Base-by-base conservation (phyloP, 2,113 vertebrate species). In the Cyprinus carpio region DNA sequence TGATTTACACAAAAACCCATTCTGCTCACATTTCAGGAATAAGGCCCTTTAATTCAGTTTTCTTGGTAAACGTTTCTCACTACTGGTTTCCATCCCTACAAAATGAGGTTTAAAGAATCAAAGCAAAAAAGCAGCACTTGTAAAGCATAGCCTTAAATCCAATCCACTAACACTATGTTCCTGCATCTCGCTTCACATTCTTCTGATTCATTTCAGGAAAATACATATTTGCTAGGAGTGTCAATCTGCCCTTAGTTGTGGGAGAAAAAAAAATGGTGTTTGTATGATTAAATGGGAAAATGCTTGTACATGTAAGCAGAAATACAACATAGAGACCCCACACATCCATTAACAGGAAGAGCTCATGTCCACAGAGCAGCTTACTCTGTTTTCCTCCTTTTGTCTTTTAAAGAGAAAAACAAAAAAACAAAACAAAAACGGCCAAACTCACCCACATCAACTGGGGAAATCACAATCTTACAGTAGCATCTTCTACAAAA, bases 91-190 rank as follows among this genome's bases (percentile, higher is more conserved):
- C 67, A 82, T 64, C 85, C 56, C 20, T 72, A 85, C 29, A 82
- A 85, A 82, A 75, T 64, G 84, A 84, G 86, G 82, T 75, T 86
- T 85, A 83, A 58, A 84, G 54, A 87, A 84, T 87, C 85, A 87
- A 87, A 87, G 84, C 77, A 84, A 85, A 74, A 86, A 91, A 89
- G 87, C 90, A 90, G 90, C 89, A 91, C 84, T 84, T 89, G 54
- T 86, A 89, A 89, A 87, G 85, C 84, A 87, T 79, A 88, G 67
- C 78, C 81, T 89, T 83, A 87, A 85, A 78, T 87, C 88, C 86
- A 91, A 87, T 83, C 87, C 87, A 87, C 72, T 84, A 88, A 84
- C 83, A 40, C 87, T 84, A 86, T 71, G 75, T 85, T 83, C 75
- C 85, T 85, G 84, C 71, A 83, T 84, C 81, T 58, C 69, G 69